Conservation (phyloP, 2,888 invertebrate genomes). For the Siphonodentalium dalli region DNA sequence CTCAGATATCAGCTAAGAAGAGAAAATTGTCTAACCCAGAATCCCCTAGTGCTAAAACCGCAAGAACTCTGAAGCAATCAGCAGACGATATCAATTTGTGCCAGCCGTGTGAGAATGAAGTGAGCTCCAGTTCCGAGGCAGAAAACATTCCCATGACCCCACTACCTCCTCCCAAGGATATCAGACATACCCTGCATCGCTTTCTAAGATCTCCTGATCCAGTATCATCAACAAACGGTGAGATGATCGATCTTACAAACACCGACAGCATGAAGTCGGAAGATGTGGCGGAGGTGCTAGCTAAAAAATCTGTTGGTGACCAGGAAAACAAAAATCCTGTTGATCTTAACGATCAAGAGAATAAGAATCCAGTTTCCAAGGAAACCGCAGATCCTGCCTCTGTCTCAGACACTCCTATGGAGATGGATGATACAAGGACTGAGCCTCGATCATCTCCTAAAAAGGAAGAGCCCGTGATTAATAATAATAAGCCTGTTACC, state of each 20-base stretch:
- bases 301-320: no score
- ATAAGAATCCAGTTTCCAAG: no score
- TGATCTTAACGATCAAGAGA: no score
- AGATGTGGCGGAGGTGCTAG: no score
- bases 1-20: constrained; percentile 23
- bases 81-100: constrained; percentile 3
- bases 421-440: no score
- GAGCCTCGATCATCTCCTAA: no score
- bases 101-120: constrained; percentile 55
- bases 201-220: constrained; percentile 31
- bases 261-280: constrained; percentile 11
- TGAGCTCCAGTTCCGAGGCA: constrained; percentile 56
- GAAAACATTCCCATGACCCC: constrained; percentile 28
- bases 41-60: constrained; percentile 23
- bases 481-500: no score
- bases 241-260: constrained; percentile 40
- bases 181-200: no score
- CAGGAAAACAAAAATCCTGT: no score
- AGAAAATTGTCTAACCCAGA: constrained; percentile 33
- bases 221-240: constrained; percentile 51
- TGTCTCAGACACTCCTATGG: no score
- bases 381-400: no score
- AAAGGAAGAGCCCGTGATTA: no score
- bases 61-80: constrained; percentile 27
- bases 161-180: not conserved